Evolutionary conservation across 2,113 vertebrate species (phyloP).

Genomic region (Tragelaphus scriptus): DNA sequence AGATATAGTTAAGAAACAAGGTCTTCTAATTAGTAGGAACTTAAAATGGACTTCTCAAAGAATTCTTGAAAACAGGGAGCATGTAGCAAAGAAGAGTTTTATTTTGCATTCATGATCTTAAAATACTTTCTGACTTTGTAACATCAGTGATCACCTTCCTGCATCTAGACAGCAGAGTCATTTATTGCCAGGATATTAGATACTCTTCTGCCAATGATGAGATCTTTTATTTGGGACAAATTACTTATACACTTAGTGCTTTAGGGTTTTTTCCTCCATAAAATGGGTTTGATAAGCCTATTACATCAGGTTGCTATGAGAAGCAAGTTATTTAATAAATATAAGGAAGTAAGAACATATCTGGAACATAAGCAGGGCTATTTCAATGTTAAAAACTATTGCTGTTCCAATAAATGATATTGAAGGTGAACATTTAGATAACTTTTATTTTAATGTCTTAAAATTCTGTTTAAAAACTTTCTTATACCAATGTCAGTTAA

Average conservation of each 20-base stretch:
- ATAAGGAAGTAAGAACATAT: neutral
- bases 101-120: neutral
- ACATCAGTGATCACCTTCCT: neutral
- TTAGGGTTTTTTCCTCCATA: neutral
- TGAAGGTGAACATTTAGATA: neutral
- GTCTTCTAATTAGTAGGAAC: neutral
- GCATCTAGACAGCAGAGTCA: neutral
- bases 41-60: neutral
- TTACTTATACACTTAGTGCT: neutral
- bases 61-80: neutral
- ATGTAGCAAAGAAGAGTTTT: neutral
- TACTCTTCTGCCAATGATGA: neutral
- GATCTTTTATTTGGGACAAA: neutral
- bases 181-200: neutral
- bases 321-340: conserved; percentile 17
- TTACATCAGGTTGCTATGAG: neutral
- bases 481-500: neutral
- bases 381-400: neutral
- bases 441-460: neutral
- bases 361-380: neutral
- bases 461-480: neutral
- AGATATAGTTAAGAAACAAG: neutral
- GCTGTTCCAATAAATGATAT: neutral
- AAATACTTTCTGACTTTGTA: neutral
- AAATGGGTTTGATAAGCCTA: conserved; percentile 12